phyloP scores from a whole-genome alignment of 2,113 vertebrate genomes.

The Lophotis ruficrista region DNA sequence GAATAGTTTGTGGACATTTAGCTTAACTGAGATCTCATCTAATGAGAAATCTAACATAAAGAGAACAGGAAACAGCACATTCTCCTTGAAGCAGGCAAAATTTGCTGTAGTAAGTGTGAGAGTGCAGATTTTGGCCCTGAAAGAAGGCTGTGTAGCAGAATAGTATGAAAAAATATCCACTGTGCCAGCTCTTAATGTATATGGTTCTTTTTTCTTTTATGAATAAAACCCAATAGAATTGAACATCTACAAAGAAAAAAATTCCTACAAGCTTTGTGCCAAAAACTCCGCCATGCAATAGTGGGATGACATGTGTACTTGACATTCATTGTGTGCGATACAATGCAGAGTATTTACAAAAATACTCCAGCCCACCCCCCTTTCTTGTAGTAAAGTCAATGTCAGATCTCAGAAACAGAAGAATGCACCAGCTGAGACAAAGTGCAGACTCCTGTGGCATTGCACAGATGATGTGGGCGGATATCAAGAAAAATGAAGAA shows the following conservation, averaged over 20 bases:
- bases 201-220: not conserved
- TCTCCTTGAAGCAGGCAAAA: not conserved
- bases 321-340: not conserved
- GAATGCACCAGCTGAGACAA: not conserved
- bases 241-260: not conserved
- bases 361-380: not conserved
- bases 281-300: not conserved
- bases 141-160: not conserved
- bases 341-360: not conserved
- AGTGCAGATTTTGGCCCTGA: not conserved
- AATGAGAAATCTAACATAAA: not conserved
- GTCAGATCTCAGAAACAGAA: not conserved
- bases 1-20: not conserved
- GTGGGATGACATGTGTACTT: not conserved
- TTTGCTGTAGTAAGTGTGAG: not conserved
- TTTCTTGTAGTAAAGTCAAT: not conserved
- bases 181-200: not conserved
- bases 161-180: not conserved
- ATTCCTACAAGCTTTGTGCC: not conserved
- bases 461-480: not conserved
- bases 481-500: not conserved
- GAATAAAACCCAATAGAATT: not conserved
- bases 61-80: not conserved
- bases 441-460: fast-evolving
- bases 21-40: not conserved